These are phyloP conservation scores for Monomorium pharaonis DNA, from an alignment of 1,140 invertebrate species.

Conservation along the genomic window DNA sequence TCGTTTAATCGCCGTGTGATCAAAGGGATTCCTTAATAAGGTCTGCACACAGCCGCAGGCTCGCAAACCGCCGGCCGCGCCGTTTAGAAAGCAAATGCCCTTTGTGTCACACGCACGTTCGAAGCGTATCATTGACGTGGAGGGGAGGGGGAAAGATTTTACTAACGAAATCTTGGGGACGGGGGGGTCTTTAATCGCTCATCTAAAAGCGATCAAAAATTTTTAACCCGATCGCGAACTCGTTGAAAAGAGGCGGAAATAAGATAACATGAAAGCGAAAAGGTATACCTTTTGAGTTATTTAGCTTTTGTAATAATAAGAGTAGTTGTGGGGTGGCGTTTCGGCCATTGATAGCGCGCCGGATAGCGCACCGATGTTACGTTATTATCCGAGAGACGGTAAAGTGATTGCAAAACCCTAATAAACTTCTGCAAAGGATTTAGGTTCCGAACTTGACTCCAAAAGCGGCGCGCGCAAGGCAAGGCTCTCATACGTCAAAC, in stretches of 20 bases:
- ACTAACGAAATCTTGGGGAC: neutral
- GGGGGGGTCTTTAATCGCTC: neutral
- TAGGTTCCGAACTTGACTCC: neutral
- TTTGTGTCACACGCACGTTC: conserved; percentile 11
- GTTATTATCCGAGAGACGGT: neutral
- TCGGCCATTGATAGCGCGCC: neutral
- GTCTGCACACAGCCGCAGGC: conserved; percentile 28
- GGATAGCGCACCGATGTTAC: neutral
- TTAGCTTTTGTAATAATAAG: neutral
- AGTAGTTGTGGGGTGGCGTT: neutral
- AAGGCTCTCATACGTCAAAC: neutral
- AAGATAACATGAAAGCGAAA: neutral
- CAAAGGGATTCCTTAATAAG: conserved; percentile 54
- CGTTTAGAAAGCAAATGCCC: conserved; percentile 36
- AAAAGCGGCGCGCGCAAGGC: no score
- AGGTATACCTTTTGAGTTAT: neutral
- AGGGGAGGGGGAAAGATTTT: no score
- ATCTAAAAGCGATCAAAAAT: neutral
- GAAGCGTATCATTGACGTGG: neutral
- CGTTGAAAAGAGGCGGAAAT: neutral
- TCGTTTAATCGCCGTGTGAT: conserved; percentile 48
- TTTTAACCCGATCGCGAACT: neutral
- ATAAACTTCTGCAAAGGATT: neutral
- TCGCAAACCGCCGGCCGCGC: neutral
- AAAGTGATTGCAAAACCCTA: neutral